phyloP scores from a whole-genome alignment of 2,888 invertebrate genomes.

The Lydus trimaculatus region DNA sequence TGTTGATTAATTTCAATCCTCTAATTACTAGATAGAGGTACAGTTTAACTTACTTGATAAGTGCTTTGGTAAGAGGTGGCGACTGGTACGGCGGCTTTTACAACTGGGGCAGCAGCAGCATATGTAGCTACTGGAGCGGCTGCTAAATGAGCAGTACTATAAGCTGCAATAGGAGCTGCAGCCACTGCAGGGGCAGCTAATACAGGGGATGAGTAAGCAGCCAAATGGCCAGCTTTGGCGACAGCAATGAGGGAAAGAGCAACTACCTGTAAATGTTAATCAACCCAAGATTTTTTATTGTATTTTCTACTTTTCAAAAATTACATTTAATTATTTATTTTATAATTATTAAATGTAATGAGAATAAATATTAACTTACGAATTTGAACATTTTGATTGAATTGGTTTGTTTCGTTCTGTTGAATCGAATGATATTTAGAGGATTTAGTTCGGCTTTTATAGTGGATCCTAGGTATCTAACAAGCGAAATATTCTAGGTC shows the following conservation, averaged over 20 bases:
- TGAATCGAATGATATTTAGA: constrained; percentile 37
- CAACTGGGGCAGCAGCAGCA: constrained; percentile 25
- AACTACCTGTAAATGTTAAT: constrained; percentile 24
- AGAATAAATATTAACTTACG: constrained; percentile 28
- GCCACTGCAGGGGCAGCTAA: constrained; percentile 21
- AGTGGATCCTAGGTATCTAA: constrained; percentile 33
- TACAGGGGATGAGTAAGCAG: constrained; percentile 28
- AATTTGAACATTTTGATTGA: constrained; percentile 35
- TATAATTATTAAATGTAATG: neutral
- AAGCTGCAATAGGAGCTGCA: constrained; percentile 21
- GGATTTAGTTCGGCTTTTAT: constrained; percentile 37
- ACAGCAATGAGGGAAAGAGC: constrained; percentile 33
- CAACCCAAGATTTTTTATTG: no score
- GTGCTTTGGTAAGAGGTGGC: constrained; percentile 39
- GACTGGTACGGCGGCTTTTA: constrained; percentile 36
- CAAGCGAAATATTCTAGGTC: constrained; percentile 47
- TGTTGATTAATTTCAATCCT: constrained; percentile 8
- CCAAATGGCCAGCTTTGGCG: constrained; percentile 32
- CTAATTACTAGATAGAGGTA: constrained; percentile 17
- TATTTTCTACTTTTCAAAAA: no score
- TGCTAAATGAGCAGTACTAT: constrained; percentile 24
- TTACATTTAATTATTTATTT: neutral
- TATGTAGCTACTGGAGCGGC: constrained; percentile 25
- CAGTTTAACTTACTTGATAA: constrained; percentile 23
- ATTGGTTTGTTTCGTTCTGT: constrained; percentile 31